These are phyloP conservation scores for Galeopsomyia nigrocyanea DNA, from an alignment of 2,888 invertebrate genomes.

Conservation along the genomic window DNA sequence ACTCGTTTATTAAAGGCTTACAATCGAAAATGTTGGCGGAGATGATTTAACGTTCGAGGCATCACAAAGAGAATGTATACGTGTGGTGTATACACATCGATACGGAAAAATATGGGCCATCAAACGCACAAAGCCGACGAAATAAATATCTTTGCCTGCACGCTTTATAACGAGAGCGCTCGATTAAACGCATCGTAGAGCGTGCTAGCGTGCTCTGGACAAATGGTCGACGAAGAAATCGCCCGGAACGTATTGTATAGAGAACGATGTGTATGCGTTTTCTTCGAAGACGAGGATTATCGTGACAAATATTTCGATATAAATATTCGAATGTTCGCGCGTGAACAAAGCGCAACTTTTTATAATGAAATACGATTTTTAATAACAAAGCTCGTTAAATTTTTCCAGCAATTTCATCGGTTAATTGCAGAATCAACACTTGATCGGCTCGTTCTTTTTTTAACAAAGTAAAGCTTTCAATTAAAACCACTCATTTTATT, in stretches of 20 bases:
- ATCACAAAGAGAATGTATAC: neutral
- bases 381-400: no score
- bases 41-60: no score
- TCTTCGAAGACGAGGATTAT: neutral
- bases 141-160: neutral
- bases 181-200: conserved; percentile 39
- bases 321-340: no score
- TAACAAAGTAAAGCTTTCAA: no score
- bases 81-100: conserved; percentile 8
- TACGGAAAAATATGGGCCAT: neutral
- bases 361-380: no score
- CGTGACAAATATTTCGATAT: no score
- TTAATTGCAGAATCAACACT: no score
- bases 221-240: conserved; percentile 46
- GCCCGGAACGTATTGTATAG: conserved; percentile 4
- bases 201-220: conserved; percentile 32
- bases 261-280: neutral
- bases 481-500: neutral
- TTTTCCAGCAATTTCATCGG: neutral
- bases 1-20: no score
- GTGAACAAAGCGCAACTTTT: no score
- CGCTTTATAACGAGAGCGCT: conserved; percentile 7
- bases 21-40: no score
- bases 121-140: neutral
- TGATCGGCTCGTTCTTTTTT: no score